Evolutionary conservation across 2,113 vertebrate genomes (phyloP), one percentile per base, ranked within the genome.

Genomic region (Callionymus lyra): DNA sequence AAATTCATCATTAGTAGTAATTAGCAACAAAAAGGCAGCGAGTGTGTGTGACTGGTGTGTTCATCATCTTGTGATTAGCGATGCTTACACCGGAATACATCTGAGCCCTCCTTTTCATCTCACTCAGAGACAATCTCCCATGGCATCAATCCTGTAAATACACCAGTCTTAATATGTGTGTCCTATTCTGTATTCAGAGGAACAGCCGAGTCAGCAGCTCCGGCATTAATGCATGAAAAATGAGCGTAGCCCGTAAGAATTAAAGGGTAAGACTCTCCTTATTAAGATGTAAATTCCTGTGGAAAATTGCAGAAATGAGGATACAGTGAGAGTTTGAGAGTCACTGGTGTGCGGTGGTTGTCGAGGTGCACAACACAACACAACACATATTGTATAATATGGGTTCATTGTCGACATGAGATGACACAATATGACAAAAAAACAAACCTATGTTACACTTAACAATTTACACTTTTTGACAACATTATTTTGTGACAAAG

Each of bases 151-250:
- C 79, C 70, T 68, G 77, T 82, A 84, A 82, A 85, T 83, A 84
- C 79, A 81, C 63, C 71, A 79, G 71, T 78, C 72, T 79, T 82
- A 83, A 82, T 82, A 78, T 79, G 70, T 76, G 76, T 77, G 75
- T 81, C 63, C 74, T 79, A 65, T 74, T 83, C 70, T 80, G 72
- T 82, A 79, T 84, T 81, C 81, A 69, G 72, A 71, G 68, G 76
- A 83, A 81, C 61, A 62, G 82, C 73, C 49, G 42, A 79, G 80
- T 85, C 82, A 85, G 85, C 82, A 79, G 74, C 80, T 79, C 63
- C 43, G 71, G 79, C 76, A 82, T 85, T 82, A 83, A 84, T 82
- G 75, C 78, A 82, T 86, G 80, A 84, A 76, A 82, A 84, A 86
- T 84, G 80, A 83, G 80, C 65, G 42, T 41, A 58, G 73, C 69